Base-by-base conservation (phyloP, 2,888 invertebrate genomes). In the Cinara cedri region DNA sequence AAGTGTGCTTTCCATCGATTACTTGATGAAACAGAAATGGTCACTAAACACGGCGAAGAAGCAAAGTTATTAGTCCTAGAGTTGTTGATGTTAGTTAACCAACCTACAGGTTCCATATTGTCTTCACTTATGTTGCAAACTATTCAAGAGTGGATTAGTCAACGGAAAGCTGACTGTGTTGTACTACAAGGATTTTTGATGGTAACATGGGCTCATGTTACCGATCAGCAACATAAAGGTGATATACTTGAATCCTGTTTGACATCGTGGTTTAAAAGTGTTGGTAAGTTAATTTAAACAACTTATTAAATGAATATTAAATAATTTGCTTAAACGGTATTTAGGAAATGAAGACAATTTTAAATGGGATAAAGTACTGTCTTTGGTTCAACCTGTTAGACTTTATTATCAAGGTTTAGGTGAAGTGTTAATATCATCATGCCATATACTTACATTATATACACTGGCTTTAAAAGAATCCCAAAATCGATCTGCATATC, bases 381-480 rank as follows among this genome's bases (percentile, higher is more conserved):
- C 85, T 42, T 83, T 87, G 49, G 81, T 88, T 13, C 87, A 87
- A 76, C 85, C 88, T 13, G 85, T 86, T 6, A 86, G 87, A 8
- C 87, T 88, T 80, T 88, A 88, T 82, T 86, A 86, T 51, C 87
- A 82, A 19, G 81, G 88, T 34, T 84, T 89, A 16, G 89, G 89
- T 82, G 85, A 87, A 81, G 84, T 85, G 11, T 83, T 89, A 60
- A 84, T 89, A 11, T 84, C 86, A 24, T 88, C 88, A 81, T 88
- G 89, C 44, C 86, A 87, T 80, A 84, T 89, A 78, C 85, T 90
- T 24, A 87, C 89, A 0, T 85, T 90, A 1, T 88, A 90, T 83
- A 78, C 81, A 21, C 16, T 81, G 21, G 72, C 75, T 72, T 21
- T 80, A 19, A 82, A 81, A 71, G 81, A 80, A 82, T 66, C 81